Evolutionary conservation across 2,888 invertebrate species (phyloP), one percentile per base, ranked within the genome.

Genomic region (Cetonia aurata): DNA sequence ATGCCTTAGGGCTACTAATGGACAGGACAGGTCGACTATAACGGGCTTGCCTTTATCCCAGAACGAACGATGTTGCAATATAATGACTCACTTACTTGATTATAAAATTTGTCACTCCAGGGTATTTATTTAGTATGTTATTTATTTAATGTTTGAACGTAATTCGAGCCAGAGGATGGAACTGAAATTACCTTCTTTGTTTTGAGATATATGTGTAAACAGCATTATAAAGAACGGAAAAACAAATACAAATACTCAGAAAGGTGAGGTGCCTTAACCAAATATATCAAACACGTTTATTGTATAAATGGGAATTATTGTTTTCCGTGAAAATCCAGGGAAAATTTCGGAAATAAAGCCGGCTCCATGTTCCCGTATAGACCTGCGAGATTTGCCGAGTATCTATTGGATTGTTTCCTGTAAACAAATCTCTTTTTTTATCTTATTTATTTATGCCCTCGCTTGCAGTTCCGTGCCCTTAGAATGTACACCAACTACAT

Each of bases 31-130:
- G 53, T 53, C 10, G 53, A 50, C 19, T 15, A 9, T 53, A 31
- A 53, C 53, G 31, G n/a, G 17, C 6, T 31, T 25, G 31, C 53
- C 25, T 53, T 53, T 53, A 53, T 53, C 31, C n/a, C 31, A 19
- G n/a, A 17, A 53, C 44, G 31, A 53, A 53, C 50, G 19, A 50
- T 50, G 50, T 19, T 19, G 19, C 50, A 50, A 50, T 50, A 50
- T 19, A 25, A 50, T 53, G 31, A 9, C 53, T 53, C 25, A 15
- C 50, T 50, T 15, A 50, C 17, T 19, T 50, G 17, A 53, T 53
- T 53, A 25, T 53, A 53, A 53, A 53, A 53, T 53, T 53, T 53
- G 53, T 53, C 53, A 53, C 53, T 53, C 25, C 19, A 53, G 53
- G 53, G 25, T 53, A 31, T 53, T 17, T 53, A 31, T 53, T 53